These are phyloP conservation scores for Melanostoma scalare DNA, from an alignment of 2,888 invertebrate genomes.

Conservation along the genomic window DNA sequence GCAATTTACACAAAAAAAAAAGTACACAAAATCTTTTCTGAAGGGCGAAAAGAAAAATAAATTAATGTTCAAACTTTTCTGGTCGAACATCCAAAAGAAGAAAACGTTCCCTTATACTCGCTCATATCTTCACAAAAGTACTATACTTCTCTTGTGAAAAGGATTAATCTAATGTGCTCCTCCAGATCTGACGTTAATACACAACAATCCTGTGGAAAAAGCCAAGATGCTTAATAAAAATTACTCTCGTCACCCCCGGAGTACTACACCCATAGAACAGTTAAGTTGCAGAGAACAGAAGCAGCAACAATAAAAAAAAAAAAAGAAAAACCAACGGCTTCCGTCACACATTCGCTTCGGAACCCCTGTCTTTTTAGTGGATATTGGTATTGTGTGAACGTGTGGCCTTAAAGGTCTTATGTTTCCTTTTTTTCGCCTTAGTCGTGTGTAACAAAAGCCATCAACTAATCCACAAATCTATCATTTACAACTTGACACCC, in stretches of 20 bases:
- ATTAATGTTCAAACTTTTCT: constrained; percentile 38
- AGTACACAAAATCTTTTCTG: constrained; percentile 29
- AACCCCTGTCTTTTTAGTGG: not conserved
- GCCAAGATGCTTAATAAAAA: constrained; percentile 28
- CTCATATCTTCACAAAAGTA: constrained; percentile 16
- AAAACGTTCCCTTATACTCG: constrained; percentile 16
- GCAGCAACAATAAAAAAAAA: constrained; percentile 5
- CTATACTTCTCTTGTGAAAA: constrained; percentile 45
- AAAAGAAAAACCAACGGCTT: constrained; percentile 2
- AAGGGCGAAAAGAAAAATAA: constrained; percentile 6
- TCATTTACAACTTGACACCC: constrained; percentile 69
- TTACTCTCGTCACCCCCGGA: not conserved
- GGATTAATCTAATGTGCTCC: constrained; percentile 63
- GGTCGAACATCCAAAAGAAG: not conserved
- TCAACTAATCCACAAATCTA: constrained; percentile 70
- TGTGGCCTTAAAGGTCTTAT: constrained; percentile 42
- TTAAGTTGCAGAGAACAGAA: not conserved
- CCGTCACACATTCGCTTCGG: not conserved
- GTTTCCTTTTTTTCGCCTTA: not conserved
- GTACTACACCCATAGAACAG: not conserved
- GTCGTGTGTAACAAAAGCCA: constrained; percentile 61
- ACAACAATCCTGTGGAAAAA: constrained; percentile 46
- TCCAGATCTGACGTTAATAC: constrained; percentile 61
- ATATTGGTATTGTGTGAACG: constrained; percentile 40
- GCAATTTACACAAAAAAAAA: constrained; percentile 28